Percentiles rank a stretch among this genome's conserved stretches.
Conservation (phyloP, 2,888 invertebrate species). For the Gasteruption jaculator region DNA sequence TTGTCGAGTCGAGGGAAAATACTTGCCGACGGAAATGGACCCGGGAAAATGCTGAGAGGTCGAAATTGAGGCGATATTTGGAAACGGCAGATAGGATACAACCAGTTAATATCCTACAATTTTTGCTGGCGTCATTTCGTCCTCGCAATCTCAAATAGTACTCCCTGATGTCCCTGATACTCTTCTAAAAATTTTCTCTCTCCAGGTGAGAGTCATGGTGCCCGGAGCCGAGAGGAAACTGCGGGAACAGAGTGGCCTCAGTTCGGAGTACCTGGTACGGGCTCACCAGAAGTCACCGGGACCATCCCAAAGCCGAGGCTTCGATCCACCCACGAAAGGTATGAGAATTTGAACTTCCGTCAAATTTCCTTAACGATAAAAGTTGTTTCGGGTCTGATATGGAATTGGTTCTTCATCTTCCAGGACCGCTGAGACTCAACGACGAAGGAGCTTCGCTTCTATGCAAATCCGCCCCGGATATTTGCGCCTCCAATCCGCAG, state of each 20-base stretch:
- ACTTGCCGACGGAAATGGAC: no score
- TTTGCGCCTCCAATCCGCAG: constrained; percentile 48
- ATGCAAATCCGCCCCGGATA: constrained; percentile 48
- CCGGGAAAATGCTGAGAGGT: no score
- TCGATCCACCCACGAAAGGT: constrained; percentile 43
- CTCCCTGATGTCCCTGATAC: no score
- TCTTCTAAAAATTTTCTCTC: no score
- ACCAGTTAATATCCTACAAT: no score
- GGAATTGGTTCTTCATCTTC: constrained; percentile 6
- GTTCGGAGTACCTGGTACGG: constrained; percentile 54
- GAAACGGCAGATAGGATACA: no score
- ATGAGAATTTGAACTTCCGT: constrained; percentile 9
- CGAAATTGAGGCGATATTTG: no score
- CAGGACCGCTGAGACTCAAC: constrained; percentile 39
- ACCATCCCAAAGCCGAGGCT: constrained; percentile 38
- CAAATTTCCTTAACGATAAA: background rate
- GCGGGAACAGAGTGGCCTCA: constrained; percentile 55
- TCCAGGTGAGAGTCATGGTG: constrained; percentile 59
- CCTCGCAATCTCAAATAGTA: no score
- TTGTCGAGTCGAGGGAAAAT: no score
- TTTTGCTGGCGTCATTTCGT: no score
- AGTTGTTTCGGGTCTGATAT: background rate
- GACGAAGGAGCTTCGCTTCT: constrained; percentile 47
- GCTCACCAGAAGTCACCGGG: constrained; percentile 48
- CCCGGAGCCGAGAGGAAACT: constrained; percentile 59